Conservation (phyloP, 2,888 invertebrate species). For the Callyntrura sp. region DNA sequence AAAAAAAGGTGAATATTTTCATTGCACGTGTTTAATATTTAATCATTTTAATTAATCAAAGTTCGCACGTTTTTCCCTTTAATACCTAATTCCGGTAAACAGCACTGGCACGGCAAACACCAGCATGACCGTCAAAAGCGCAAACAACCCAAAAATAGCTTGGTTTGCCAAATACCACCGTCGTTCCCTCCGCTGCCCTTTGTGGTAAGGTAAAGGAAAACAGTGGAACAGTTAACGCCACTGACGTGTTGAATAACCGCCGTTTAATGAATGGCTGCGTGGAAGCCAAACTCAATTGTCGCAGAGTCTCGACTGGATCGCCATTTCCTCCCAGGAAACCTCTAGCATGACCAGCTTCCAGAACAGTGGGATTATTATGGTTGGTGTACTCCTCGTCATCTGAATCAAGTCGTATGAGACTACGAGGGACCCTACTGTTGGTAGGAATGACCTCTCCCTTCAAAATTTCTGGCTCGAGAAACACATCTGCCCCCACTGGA, state of each 20-base stretch:
- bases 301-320: slow-evolving; percentile 48
- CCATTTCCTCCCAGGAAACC: slow-evolving; percentile 41
- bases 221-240: slow-evolving; percentile 82
- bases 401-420: slow-evolving; percentile 26
- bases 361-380: slow-evolving; percentile 65
- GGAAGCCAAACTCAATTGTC: slow-evolving; percentile 69
- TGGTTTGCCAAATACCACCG: slow-evolving; percentile 83
- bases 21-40: no score
- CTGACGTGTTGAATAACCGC: slow-evolving; percentile 82
- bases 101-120: slow-evolving; percentile 83
- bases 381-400: slow-evolving; percentile 17
- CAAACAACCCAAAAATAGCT: slow-evolving; percentile 83
- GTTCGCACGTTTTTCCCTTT: no score
- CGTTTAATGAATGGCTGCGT: slow-evolving; percentile 79
- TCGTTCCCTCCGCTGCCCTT: slow-evolving; percentile 81
- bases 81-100: slow-evolving; percentile 81
- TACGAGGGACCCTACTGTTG: slow-evolving; percentile 45
- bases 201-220: slow-evolving; percentile 83
- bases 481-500: slow-evolving; percentile 51
- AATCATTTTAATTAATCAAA: no score
- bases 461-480: slow-evolving; percentile 57
- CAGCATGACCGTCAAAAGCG: slow-evolving; percentile 80
- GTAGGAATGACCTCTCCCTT: slow-evolving; percentile 9
- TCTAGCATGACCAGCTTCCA: slow-evolving; percentile 47
- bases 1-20: no score